Evolutionary conservation across 2,797 vertebrate genomes (phyloP).

Genomic region (Scolopax bukidnonensis): DNA sequence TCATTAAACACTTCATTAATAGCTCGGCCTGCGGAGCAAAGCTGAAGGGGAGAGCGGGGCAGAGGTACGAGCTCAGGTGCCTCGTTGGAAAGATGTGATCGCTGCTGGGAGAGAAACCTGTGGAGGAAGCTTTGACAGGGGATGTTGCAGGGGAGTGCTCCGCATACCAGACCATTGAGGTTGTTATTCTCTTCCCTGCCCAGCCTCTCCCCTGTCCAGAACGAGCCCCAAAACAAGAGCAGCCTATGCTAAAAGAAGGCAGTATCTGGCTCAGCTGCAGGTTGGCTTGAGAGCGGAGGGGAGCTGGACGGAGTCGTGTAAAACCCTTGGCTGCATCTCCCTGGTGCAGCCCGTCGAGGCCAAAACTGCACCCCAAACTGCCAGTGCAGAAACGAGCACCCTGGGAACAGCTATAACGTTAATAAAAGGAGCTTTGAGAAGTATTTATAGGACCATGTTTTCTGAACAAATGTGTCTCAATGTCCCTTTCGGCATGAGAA

Average conservation of each 20-base stretch:
- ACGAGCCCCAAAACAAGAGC: not conserved
- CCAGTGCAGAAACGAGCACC: fast-evolving
- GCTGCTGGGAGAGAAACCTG: not conserved
- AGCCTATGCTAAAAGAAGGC: not conserved
- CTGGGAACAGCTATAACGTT: not conserved
- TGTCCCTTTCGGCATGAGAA: not conserved
- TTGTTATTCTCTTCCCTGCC: not conserved
- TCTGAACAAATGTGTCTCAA: not conserved
- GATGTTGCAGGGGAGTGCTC: not conserved
- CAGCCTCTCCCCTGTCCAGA: not conserved
- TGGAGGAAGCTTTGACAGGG: not conserved
- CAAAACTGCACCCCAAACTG: not conserved
- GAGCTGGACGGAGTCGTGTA: fast-evolving
- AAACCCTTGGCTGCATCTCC: not conserved
- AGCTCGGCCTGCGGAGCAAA: not conserved
- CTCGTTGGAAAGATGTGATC: fast-evolving
- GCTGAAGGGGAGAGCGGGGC: not conserved
- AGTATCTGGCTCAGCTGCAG: not conserved
- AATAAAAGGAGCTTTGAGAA: not conserved
- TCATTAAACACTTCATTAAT: not conserved
- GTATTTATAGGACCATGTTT: not conserved
- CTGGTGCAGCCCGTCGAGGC: not conserved
- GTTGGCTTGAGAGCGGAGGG: fast-evolving
- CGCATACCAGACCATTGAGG: not conserved
- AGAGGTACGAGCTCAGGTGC: not conserved